Percentiles rank a stretch among this genome's conserved stretches.
phyloP scores from a whole-genome alignment of 2,888 invertebrate genomes.

The Lypha dubia region DNA sequence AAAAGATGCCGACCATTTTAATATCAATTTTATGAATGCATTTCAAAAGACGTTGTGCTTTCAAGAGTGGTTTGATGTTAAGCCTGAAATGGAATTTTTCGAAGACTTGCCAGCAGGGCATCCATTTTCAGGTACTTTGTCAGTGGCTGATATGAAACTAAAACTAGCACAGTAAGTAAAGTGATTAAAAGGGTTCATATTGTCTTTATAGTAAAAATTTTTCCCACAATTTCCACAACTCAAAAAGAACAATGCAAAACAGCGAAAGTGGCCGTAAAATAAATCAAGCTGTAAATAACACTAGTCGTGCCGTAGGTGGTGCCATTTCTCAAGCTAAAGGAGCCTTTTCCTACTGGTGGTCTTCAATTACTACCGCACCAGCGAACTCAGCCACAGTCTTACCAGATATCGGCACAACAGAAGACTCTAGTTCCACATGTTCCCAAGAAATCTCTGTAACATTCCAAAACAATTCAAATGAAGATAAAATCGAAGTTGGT shows the following conservation, averaged over 20 bases:
- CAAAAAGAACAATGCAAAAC: conserved; percentile 93
- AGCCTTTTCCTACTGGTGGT: conserved; percentile 94
- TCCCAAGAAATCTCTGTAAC: conserved; percentile 78
- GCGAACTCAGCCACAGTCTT: conserved; percentile 43
- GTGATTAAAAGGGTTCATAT: not conserved
- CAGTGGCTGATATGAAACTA: conserved; percentile 96
- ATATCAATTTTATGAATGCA: conserved; percentile 90
- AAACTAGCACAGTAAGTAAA: conserved; percentile 93
- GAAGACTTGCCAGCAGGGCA: conserved; percentile 91
- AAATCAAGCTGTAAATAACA: conserved; percentile 95
- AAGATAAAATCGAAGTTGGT: conserved; percentile 76
- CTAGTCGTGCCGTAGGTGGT: conserved; percentile 95
- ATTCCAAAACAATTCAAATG: conserved; percentile 78
- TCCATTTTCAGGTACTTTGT: conserved; percentile 96
- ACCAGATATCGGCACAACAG: conserved; percentile 37
- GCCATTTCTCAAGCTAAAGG: conserved; percentile 94
- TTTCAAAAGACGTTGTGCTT: conserved; percentile 96
- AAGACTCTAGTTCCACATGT: conserved; percentile 26
- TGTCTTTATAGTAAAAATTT: not conserved
- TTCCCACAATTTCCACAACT: conserved; percentile 74
- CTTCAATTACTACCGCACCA: conserved; percentile 86
- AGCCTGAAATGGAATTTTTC: conserved; percentile 87
- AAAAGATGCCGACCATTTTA: conserved; percentile 94
- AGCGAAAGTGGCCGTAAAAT: conserved; percentile 96
- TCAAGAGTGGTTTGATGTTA: conserved; percentile 90